Conservation (phyloP, 2,888 invertebrate genomes). For the Drosophila neotestacea region DNA sequence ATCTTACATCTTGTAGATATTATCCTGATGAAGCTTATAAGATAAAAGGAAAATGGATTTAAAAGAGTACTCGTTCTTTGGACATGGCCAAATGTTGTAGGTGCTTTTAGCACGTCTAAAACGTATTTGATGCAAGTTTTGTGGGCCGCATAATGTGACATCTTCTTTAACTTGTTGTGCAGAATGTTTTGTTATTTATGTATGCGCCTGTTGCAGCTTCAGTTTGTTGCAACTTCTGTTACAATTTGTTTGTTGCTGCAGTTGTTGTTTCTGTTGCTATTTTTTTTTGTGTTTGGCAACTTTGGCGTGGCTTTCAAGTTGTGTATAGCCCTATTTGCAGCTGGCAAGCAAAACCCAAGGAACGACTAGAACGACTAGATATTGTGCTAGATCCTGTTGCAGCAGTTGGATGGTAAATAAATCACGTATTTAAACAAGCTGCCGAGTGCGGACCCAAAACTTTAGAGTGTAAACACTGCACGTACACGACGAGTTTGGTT, state of each 20-base stretch:
- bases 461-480: conserved; percentile 72
- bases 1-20: too few relatives aligned
- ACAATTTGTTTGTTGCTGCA: conserved; percentile 61
- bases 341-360: conserved; percentile 20
- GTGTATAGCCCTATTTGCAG: conserved; percentile 47
- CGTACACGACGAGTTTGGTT: conserved; percentile 74
- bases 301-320: conserved; percentile 48
- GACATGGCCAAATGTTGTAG: conserved; percentile 8
- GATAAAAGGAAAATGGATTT: neutral
- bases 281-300: conserved; percentile 51
- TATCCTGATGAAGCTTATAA: neutral
- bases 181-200: conserved; percentile 75
- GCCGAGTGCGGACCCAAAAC: conserved; percentile 60
- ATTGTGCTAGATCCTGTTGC: conserved; percentile 14
- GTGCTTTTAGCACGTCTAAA: conserved; percentile 48
- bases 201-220: conserved; percentile 72
- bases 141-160: conserved; percentile 72
- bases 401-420: conserved; percentile 75
- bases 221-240: conserved; percentile 64
- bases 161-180: conserved; percentile 52
- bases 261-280: conserved; percentile 19
- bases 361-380: neutral
- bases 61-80: neutral
- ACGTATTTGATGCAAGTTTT: conserved; percentile 58
- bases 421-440: conserved; percentile 81